Evolutionary conservation across 2,888 invertebrate genomes (phyloP).

Genomic region (Caradrina kadenii): DNA sequence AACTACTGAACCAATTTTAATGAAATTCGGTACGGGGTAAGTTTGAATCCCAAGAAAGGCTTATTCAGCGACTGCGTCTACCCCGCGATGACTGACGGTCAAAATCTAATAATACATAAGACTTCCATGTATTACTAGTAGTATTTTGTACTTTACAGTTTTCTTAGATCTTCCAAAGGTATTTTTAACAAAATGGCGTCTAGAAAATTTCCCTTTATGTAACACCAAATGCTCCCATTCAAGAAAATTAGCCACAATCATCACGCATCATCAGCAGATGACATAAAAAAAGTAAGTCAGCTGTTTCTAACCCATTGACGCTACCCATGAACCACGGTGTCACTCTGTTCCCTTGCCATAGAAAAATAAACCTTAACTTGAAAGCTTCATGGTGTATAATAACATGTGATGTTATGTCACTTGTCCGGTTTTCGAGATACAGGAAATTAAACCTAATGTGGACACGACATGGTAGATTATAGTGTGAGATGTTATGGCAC

Average conservation of each 20-base stretch:
- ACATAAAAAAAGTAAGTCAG: conserved; percentile 52
- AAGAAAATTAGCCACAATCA: conserved; percentile 15
- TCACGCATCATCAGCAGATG: conserved; percentile 12
- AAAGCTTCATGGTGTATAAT: neutral
- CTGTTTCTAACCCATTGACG: conserved; percentile 36
- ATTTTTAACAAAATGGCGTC: too few species aligned
- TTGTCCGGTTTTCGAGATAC: neutral
- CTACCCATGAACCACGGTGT: conserved; percentile 38
- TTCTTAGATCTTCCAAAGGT: neutral
- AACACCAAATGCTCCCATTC: neutral
- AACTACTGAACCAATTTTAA: too few species aligned
- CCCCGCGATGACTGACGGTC: too few species aligned
- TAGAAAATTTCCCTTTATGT: neutral
- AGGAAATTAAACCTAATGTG: conserved; percentile 30
- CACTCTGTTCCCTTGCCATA: conserved; percentile 32
- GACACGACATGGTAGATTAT: conserved; percentile 1
- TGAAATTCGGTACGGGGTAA: too few species aligned
- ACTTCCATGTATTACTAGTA: too few species aligned
- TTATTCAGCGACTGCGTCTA: too few species aligned
- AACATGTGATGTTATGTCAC: neutral
- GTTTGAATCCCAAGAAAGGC: too few species aligned
- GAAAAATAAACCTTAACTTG: conserved; percentile 35
- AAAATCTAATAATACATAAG: too few species aligned
- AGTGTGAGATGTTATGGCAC: conserved; percentile 32
- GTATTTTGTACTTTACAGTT: neutral